Evolutionary conservation across 2,113 vertebrate genomes (phyloP).

Genomic region (Arvicanthis niloticus): DNA sequence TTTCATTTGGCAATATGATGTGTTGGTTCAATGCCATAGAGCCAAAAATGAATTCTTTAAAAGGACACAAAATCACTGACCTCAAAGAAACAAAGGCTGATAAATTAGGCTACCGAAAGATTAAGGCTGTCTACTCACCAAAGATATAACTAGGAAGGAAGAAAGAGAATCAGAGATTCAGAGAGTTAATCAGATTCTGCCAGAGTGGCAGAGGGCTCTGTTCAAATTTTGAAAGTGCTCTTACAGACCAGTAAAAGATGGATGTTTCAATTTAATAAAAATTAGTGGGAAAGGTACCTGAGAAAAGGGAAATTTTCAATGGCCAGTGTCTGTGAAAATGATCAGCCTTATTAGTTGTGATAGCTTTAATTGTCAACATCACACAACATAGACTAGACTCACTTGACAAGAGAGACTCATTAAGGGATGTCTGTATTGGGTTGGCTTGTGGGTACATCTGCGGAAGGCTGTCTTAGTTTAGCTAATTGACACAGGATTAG

Average conservation of each 20-base stretch:
- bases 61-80: background rate
- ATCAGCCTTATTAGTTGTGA: background rate
- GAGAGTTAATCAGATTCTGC: background rate
- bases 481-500: background rate
- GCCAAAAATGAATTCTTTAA: background rate
- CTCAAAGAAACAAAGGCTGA: background rate
- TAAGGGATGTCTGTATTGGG: background rate
- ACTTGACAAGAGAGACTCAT: background rate
- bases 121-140: slow-evolving; percentile 18
- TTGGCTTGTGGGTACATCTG: background rate
- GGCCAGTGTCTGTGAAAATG: background rate
- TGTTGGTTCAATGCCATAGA: background rate
- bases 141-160: background rate
- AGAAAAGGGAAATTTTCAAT: background rate
- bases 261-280: background rate
- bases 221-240: background rate
- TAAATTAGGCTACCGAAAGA: slow-evolving; percentile 20
- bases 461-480: background rate
- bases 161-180: background rate
- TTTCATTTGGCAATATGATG: background rate
- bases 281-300: background rate
- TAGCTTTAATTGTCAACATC: background rate
- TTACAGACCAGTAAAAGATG: slow-evolving; percentile 6
- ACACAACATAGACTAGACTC: background rate
- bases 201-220: background rate